Base-by-base conservation (phyloP, 2,797 vertebrate species). In the Tenualosa thibaudeaui region DNA sequence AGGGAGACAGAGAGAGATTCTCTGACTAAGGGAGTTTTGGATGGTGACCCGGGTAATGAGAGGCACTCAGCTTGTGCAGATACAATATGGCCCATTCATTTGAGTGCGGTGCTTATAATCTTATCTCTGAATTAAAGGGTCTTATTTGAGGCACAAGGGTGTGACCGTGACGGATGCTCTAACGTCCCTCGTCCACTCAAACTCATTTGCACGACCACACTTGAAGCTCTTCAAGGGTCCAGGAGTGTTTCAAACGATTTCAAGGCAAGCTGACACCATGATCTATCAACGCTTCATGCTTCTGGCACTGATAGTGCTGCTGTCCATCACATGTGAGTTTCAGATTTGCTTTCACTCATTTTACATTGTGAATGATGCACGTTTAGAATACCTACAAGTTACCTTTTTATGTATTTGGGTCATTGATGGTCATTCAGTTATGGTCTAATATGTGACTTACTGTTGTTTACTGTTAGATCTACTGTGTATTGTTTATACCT, bases 41-140 rank as follows among this genome's bases (percentile, higher is more conserved):
- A 78, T 22, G 40, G 43, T 8, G 40, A 37, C 40, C 40, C 3
- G 43, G 71, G 7, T 78, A 78, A 78, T 46, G 71, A 78, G 17
- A 46, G 13, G 71, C 71, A 40, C 71, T 78, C 71, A 78, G 71
- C 22, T 2, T 17, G 15, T 40, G 37, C 4, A 78, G 71, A 78
- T 78, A 78, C 71, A 78, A 78, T 78, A 78, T 78, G 19, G 71
- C 40, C 71, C 17, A 78, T 78, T 78, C 71, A 78, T 78, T 46
- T 78, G 3, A 43, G 37, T 5, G 5, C 7, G 37, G 22, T 43
- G 71, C 71, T 46, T 46, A 8, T 78, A 78, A 78, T 78, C 71
- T 43, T 24, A 78, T 58, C 54, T 58, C 3, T 7, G 50, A 53
- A 82, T 82, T 51, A 51, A 19, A 51, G 15, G 49, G 8, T 24